phyloP scores from a whole-genome alignment of 2,888 invertebrate genomes.

The Microctonus aethiopoides region DNA sequence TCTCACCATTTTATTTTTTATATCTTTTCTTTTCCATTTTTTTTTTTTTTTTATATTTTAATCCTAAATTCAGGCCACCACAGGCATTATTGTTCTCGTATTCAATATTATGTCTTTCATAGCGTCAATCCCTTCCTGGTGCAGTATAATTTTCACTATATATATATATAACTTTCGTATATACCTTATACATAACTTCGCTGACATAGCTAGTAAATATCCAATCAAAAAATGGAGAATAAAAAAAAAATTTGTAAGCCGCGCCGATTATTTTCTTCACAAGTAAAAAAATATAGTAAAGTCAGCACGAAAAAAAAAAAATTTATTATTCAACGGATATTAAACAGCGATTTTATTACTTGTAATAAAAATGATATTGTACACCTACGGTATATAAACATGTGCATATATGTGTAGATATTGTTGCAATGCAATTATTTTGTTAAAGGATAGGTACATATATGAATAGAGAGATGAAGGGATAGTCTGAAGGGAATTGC shows the following conservation, averaged over 20 bases:
- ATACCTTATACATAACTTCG: neutral
- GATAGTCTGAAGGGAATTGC: neutral
- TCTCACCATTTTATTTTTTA: constrained; percentile 27
- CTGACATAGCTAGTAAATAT: constrained; percentile 10
- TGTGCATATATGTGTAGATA: too few species aligned
- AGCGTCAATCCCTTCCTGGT: constrained; percentile 8
- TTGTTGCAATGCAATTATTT: neutral
- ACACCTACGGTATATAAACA: too few species aligned
- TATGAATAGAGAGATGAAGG: neutral
- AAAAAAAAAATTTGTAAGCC: neutral
- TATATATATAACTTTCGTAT: neutral
- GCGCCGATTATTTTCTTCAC: constrained; percentile 2
- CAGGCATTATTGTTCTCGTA: constrained; percentile 27
- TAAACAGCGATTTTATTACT: neutral
- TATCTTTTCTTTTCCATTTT: constrained; percentile 4
- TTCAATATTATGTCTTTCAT: constrained; percentile 27
- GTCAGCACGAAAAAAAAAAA: constrained; percentile 11
- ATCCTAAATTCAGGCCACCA: constrained; percentile 29
- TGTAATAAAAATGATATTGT: neutral
- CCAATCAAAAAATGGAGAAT: too few species aligned
- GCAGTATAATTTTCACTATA: neutral
- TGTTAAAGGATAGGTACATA: neutral
- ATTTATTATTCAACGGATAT: constrained; percentile 1
- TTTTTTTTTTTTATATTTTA: neutral
- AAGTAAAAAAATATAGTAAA: neutral